Base-by-base conservation (phyloP, 1,140 invertebrate genomes). In the Saxidomus purpurata region DNA sequence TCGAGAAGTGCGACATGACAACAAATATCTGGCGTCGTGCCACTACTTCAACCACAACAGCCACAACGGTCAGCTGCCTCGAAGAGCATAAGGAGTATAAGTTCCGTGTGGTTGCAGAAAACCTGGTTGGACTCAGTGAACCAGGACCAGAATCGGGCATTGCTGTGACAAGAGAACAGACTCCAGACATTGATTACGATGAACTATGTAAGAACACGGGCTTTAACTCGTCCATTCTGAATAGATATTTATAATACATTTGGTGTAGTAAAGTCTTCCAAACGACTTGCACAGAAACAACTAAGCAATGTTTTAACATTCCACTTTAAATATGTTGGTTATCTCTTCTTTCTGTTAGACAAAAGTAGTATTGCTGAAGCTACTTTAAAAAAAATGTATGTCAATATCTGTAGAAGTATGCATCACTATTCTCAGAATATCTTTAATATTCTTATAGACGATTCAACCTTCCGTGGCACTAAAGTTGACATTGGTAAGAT, bases 101-200 rank as follows among this genome's bases (percentile, higher is more conserved):
- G 90, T 99, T 99, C 97, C 97, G 99, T 77, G 98, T 99, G 0
- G 97, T 98, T 96, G 99, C 99, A 82, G 99, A 99, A 96, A 99
- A 99, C 96, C 97, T 98, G 94, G 99, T 99, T 94, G 99, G 99
- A 77, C 97, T 98, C 84, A 99, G 98, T 28, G 98, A 99, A 92
- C 98, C 99, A 6, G 98, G 96, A 49, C 91, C 94, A 38, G 92
- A 93, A 69, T 92, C 93, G 15, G 92, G 93, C 61, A 80, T 91
- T 15, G 92, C 93, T 8, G 88, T 93, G 0, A 95, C 92, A 0
- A 91, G 89, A 71, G 91, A 99, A 97, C 98, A 98, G 22, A 91
- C 92, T 43, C 91, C 93, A 17, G 90, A 92, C 43, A 89, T 95
- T 40, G 92, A 95, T 87, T 95, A 95, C 86, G 94, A 95, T 89